Conservation (phyloP, 2,888 invertebrate genomes). For the Polylopha cassiicola region DNA sequence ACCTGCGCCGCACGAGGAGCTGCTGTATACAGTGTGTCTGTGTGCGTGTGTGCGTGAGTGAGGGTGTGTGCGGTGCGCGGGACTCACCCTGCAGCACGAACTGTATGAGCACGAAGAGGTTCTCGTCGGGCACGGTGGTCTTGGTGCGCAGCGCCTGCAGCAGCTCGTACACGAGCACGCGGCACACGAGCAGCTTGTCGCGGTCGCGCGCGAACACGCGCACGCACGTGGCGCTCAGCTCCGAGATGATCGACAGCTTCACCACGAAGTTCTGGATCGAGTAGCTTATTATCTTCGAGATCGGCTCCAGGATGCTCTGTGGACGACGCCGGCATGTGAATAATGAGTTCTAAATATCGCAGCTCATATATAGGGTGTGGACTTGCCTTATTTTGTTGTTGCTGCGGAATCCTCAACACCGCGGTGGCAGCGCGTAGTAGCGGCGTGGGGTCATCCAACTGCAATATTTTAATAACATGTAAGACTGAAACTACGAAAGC, state of each 20-base stretch:
- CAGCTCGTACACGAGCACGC: constrained; percentile 95
- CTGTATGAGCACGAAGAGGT: constrained; percentile 93
- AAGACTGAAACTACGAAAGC: too few species aligned
- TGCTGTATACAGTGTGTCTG: too few species aligned
- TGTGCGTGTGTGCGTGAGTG: too few species aligned
- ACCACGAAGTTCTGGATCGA: constrained; percentile 93
- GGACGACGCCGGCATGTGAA: too few species aligned
- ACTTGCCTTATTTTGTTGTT: constrained; percentile 88
- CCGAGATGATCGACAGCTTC: constrained; percentile 87
- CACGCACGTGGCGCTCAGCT: constrained; percentile 93
- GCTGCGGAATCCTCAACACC: constrained; percentile 89
- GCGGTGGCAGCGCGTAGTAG: constrained; percentile 87
- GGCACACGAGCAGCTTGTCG: constrained; percentile 93
- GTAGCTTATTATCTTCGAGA: constrained; percentile 95
- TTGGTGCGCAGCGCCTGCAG: constrained; percentile 98
- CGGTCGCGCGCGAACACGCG: constrained; percentile 94
- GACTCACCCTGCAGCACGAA: constrained; percentile 85
- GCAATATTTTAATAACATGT: too few species aligned
- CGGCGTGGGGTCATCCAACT: constrained; percentile 83
- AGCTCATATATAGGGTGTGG: too few species aligned
- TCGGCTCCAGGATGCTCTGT: constrained; percentile 93
- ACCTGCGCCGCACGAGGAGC: constrained; percentile 36
- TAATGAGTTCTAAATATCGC: too few species aligned
- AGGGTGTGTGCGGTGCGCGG: too few species aligned
- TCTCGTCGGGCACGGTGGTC: constrained; percentile 94